A percentile compares a stretch with the other conserved stretches of the same genome.
These are phyloP conservation scores for Colinus virginianus DNA, from an alignment of 2,113 vertebrate genomes.

Conservation along the genomic window DNA sequence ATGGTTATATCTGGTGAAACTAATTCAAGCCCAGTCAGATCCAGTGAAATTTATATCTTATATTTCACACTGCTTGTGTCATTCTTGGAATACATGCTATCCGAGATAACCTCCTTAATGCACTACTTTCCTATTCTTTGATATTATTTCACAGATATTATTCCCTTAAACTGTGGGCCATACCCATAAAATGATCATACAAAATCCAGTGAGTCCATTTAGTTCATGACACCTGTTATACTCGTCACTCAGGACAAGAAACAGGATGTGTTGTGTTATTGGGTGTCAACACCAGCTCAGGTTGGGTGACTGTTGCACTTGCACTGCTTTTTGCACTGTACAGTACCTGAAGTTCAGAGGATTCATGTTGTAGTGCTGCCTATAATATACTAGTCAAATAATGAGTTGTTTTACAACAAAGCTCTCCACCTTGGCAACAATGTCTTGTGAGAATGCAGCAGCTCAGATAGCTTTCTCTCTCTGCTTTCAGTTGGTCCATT, in stretches of 20 bases:
- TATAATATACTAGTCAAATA: too few relatives aligned
- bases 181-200: neutral
- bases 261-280: neutral
- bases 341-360: neutral
- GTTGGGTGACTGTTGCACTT: neutral
- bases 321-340: neutral
- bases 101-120: neutral
- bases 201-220: neutral
- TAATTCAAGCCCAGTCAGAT: neutral
- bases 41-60: neutral
- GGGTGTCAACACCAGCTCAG: neutral
- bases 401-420: neutral
- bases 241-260: neutral
- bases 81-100: neutral
- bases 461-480: neutral
- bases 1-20: neutral
- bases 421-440: neutral
- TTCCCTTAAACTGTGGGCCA: neutral
- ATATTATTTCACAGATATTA: neutral
- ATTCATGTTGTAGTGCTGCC: too few relatives aligned
- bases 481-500: neutral
- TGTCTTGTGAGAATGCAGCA: neutral
- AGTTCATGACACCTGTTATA: neutral
- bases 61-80: neutral
- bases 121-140: neutral